Evolutionary conservation across 2,888 invertebrate genomes (phyloP), one percentile per base, ranked within the genome.

Genomic region (Copidosoma aretas): DNA sequence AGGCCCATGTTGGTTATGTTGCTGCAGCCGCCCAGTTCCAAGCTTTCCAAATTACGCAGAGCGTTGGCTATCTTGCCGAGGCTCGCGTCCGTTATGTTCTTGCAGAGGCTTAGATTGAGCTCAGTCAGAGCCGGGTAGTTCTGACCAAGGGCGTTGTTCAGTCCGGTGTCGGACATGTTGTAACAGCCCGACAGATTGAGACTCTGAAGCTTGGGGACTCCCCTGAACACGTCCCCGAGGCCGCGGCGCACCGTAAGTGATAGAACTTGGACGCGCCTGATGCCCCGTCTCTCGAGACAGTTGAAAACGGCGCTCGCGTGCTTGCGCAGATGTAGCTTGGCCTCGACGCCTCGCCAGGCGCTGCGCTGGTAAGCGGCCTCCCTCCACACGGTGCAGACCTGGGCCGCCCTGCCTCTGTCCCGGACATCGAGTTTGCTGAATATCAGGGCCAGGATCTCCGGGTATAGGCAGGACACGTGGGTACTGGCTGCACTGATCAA

Each of bases 301-400:
- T 91, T 89, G 85, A 95, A 96, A 67, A 97, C 87, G 76, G 92
- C 91, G 17, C 93, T 92, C 72, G 93, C 91, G 72, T 94, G 91
- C 76, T 92, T 88, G 72, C 93, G 88, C 60, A 97, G 87, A 83
- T 97, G 97, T 73, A 97, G 85, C 76, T 93, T 92, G 0, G 97
- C 96, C 82, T 95, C 95, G 43, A 95, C 95, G 63, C 95, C 95
- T 75, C 94, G 90, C 97, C 97, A 97, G 22, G 97, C 95, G 52
- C 93, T 93, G 77, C 94, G 92, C 77, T 93, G 91, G 84, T 97
- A 96, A 41, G 94, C 93, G 57, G 96, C 96, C 80, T 97, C 96
- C 70, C 95, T 87, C 96, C 97, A 97, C 68, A 92, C 86, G 67
- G 90, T 88, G 84, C 94, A 94, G 73, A 96, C 95, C 85, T 95